phyloP scores from a whole-genome alignment of 2,113 vertebrate genomes.

The Pica pica region DNA sequence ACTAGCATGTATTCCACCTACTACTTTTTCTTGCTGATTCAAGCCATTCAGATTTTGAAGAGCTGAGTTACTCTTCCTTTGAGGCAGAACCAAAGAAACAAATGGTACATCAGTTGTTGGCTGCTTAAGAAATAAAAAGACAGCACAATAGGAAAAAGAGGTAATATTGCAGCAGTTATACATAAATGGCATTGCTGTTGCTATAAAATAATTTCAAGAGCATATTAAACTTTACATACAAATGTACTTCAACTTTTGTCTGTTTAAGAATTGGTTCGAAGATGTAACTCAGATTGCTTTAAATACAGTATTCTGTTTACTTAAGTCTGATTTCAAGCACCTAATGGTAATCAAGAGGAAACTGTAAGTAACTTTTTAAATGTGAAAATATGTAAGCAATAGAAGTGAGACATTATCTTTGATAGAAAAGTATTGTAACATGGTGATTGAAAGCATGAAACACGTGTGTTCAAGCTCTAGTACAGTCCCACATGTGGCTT shows the following conservation, averaged over 20 bases:
- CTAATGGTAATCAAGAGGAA: not conserved
- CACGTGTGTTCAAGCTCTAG: not conserved
- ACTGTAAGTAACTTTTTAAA: not conserved
- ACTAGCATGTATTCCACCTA: not conserved
- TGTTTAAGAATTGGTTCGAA: not conserved
- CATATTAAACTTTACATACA: not conserved
- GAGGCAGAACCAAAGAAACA: not conserved
- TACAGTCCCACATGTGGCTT: not conserved
- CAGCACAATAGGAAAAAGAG: not conserved
- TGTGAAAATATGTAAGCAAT: not conserved
- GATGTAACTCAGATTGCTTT: not conserved
- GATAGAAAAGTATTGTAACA: not conserved
- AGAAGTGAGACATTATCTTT: not conserved
- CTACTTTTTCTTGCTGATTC: not conserved
- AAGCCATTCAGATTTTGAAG: not conserved
- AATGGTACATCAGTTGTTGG: not conserved
- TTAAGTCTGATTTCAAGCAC: not conserved
- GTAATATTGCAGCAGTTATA: not conserved
- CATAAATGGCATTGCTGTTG: not conserved
- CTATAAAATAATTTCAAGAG: not conserved
- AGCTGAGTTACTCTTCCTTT: not conserved
- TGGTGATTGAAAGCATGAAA: fast-evolving
- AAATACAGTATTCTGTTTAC: not conserved
- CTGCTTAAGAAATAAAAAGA: not conserved
- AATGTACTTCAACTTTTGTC: not conserved